A percentile compares a stretch with the other conserved stretches of the same genome.
Evolutionary conservation across 2,888 invertebrate genomes (phyloP).

Genomic region (Chesias legatella): DNA sequence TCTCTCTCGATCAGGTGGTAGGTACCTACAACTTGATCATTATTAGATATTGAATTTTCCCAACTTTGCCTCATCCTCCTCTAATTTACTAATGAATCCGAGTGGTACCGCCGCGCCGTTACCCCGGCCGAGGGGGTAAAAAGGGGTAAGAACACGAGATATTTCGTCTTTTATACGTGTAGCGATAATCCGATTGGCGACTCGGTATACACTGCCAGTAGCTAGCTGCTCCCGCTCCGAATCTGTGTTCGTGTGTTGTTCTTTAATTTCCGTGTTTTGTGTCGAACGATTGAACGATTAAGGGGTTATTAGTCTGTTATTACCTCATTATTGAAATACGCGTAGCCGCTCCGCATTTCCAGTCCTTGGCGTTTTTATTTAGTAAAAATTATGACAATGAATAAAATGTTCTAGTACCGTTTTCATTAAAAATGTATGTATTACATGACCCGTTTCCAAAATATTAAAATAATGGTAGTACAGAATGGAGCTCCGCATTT

Average conservation of each 20-base stretch:
- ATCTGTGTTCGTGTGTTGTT: slow-evolving; percentile 69
- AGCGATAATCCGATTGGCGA: slow-evolving; percentile 78
- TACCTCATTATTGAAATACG: slow-evolving; percentile 14
- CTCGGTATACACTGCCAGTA: no score
- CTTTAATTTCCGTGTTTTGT: slow-evolving; percentile 31
- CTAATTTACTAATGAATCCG: slow-evolving; percentile 82
- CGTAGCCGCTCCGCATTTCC: no score
- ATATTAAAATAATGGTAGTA: no score
- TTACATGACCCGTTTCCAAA: no score
- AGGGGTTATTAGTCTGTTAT: slow-evolving; percentile 19
- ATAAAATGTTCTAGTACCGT: no score
- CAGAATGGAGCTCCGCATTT: no score
- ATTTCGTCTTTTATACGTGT: slow-evolving; percentile 79
- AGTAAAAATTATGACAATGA: no score
- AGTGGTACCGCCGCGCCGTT: slow-evolving; percentile 77
- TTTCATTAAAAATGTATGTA: no score
- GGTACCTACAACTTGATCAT: slow-evolving; percentile 56
- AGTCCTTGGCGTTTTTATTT: no score
- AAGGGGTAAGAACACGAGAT: slow-evolving; percentile 75
- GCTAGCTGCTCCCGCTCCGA: slow-evolving; percentile 74
- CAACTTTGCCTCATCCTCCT: slow-evolving; percentile 81
- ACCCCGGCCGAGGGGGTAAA: slow-evolving; percentile 50
- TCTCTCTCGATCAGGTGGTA: no score
- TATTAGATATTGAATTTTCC: slow-evolving; percentile 81
- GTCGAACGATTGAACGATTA: slow-evolving; percentile 13